Evolutionary conservation across 2,113 vertebrate species (phyloP), one percentile per base, ranked within the genome.

Genomic region (Macaca mulatta): DNA sequence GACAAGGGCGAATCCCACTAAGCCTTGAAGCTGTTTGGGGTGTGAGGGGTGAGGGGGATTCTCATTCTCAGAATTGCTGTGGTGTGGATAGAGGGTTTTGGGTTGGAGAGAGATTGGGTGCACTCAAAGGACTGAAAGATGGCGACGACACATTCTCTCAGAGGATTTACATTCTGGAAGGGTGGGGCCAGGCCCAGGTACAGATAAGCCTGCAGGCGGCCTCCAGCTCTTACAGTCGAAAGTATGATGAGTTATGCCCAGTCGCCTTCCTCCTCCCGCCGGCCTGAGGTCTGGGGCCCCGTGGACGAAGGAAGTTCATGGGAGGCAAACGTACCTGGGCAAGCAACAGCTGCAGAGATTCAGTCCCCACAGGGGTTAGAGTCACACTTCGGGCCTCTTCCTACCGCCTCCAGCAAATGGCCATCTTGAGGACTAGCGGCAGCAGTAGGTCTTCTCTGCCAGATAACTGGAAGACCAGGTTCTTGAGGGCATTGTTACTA

Each of bases 1-100:
- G 1, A 38, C 16, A 1, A 40, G 6, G 35, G 70, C 4, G 27
- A 12, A 43, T 3, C n/a, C 12, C 69, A 9, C 7, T 7, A 61
- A 12, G n/a, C 40, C 52, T 9, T 18, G 11, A 18, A 5, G 38
- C 13, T 13, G 17, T 25, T 25, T 20, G 43, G 32, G 16, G 52
- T 64, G 61, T 64, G 27, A 13, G 27, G 12, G 27, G 27, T 30
- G 59, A 61, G 10, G 59, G 25, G 25, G 55, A 8, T 35, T 67
- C 80, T 12, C 13, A 16, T 79, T n/a, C 8, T 82, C 32, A 17
- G 27, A 74, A 38, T 22, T 55, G 30, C 35, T 40, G 11, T 72
- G 69, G 30, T 40, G 11, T 72, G 69, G 30, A 35, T 5, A 43
- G 20, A 27, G 1, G 6, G 50, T 80, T 94, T 78, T 1, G 17